Conservation (phyloP, 2,888 invertebrate genomes). For the Kuschelorhynchus macadamiae region DNA sequence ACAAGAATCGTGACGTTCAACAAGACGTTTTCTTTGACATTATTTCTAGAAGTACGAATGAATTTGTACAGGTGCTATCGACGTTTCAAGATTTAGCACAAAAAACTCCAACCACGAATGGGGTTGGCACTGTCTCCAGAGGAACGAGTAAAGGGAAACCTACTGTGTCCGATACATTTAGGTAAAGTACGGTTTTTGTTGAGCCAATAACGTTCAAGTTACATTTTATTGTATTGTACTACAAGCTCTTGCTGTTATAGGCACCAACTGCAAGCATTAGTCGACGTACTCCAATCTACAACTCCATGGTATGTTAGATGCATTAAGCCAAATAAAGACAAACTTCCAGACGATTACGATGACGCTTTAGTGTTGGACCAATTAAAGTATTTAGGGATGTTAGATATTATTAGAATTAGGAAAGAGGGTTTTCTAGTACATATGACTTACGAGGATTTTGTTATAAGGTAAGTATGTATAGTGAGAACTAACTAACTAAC, state of each 20-base stretch:
- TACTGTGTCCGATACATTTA: conserved; percentile 91
- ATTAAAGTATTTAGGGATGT: conserved; percentile 91
- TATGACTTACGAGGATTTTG: conserved; percentile 82
- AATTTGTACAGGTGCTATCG: conserved; percentile 84
- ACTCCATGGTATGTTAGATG: conserved; percentile 95
- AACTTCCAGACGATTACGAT: conserved; percentile 84
- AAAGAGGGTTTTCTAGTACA: conserved; percentile 93
- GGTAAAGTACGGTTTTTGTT: too few relatives aligned
- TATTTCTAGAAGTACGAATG: conserved; percentile 85
- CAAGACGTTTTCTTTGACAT: conserved; percentile 94
- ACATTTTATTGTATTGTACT: too few relatives aligned
- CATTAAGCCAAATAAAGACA: conserved; percentile 91
- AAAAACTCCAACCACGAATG: conserved; percentile 58
- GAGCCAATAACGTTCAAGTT: too few relatives aligned
- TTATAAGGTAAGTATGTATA: conserved; percentile 69
- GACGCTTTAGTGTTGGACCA: conserved; percentile 88
- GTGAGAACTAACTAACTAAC: too few relatives aligned
- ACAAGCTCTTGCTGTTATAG: too few relatives aligned
- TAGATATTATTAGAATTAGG: conserved; percentile 92
- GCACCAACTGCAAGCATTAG: conserved; percentile 88
- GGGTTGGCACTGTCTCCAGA: conserved; percentile 78
- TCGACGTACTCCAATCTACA: conserved; percentile 90
- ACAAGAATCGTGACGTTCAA: conserved; percentile 93
- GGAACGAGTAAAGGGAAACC: conserved; percentile 92
- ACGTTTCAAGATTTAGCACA: conserved; percentile 73